Evolutionary conservation across 2,797 vertebrate genomes (phyloP), one percentile per base, ranked within the genome.

Genomic region (Falco cherrug): DNA sequence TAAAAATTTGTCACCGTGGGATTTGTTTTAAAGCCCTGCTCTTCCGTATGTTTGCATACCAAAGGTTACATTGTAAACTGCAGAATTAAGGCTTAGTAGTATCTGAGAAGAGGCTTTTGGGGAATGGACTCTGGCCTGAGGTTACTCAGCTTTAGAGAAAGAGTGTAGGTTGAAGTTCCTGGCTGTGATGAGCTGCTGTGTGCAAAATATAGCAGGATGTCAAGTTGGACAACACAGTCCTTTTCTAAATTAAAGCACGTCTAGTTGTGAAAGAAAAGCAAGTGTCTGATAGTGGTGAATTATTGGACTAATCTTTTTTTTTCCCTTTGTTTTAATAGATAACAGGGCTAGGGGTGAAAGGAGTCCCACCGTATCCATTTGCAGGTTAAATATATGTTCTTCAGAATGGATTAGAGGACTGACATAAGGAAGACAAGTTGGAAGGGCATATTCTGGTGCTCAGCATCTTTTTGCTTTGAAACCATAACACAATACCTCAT

Each of bases 341-440:
- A 96, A 98, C 98, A 84, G 98, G 98, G 70, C 97, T 98, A 13
- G 98, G 98, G 4, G 98, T 98, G 78, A 98, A 98, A 97, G 98
- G 98, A 97, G 47, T 98, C 43, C 96, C 98, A n/a, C 96, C 98
- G 0, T 79, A 93, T 80, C 56, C 93, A 13, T 98, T 98, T 92
- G 96, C 96, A 57, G 98, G 98, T 77, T 98, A 87, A 98, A 64
- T 37, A 7, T 13, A 37, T 15, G 0, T 53, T 67, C 57, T 73
- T 59, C 67, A 57, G 67, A 54, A 56, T 20, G 67, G 45, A 71
- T 70, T 71, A 57, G 67, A 94, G 26, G 16, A 64, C 54, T 73
- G 71, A 69, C 0, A 0, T n/a, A 69, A 92, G 24, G 47, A 17
- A 70, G 70, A 86, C 25, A 50, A 80, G 50, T 57, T 3, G 7